Evolutionary conservation across 2,113 vertebrate species (phyloP).

Genomic region (Excalfactoria chinensis): DNA sequence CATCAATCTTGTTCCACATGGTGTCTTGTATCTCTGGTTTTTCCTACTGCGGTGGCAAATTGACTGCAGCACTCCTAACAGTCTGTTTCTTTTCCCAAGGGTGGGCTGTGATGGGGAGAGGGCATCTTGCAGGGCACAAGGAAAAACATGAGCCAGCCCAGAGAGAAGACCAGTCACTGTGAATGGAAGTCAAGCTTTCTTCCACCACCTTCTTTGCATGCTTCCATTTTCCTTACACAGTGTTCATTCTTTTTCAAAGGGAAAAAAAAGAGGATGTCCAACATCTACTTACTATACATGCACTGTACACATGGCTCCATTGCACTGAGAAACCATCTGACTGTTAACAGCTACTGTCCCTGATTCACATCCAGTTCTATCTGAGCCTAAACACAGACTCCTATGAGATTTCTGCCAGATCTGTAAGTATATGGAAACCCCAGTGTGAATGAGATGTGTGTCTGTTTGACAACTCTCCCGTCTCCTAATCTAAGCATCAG

Average conservation of each 20-base stretch:
- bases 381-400: not conserved
- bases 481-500: not conserved
- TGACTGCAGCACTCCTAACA: not conserved
- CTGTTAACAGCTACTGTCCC: not conserved
- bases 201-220: not conserved
- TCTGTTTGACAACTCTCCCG: not conserved
- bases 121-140: not conserved
- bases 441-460: not conserved
- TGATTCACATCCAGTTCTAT: not conserved
- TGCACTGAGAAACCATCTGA: not conserved
- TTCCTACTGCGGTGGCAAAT: conserved; percentile 9
- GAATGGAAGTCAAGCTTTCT: not conserved
- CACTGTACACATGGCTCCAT: not conserved
- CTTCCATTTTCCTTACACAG: not conserved
- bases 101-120: fast-evolving
- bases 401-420: not conserved
- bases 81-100: not conserved
- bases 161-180: not conserved
- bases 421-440: not conserved
- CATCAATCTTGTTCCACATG: conserved; percentile 6
- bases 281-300: fast-evolving
- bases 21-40: not conserved
- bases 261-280: not conserved
- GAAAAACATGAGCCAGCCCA: not conserved
- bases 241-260: not conserved